These are phyloP conservation scores for Drosophila pseudoananassae DNA, from an alignment of 1,140 invertebrate species.

Conservation along the genomic window DNA sequence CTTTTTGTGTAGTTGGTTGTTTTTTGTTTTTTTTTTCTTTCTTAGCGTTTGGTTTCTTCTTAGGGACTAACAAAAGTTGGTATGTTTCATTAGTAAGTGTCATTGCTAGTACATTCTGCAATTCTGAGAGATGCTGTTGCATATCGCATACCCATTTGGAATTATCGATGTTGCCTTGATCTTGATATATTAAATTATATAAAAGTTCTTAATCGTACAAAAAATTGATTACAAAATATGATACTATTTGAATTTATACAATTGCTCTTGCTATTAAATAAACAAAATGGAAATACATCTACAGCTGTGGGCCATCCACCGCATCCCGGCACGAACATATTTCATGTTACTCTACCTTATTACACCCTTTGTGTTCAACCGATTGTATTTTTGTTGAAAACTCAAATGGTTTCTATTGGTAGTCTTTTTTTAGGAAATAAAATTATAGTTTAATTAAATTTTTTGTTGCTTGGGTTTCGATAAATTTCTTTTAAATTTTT, in stretches of 20 bases:
- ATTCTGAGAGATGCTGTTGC: slow-evolving; percentile 3
- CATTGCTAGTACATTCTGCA: slow-evolving; percentile 25
- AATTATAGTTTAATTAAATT: slow-evolving; percentile 60
- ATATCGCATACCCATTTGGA: slow-evolving; percentile 20
- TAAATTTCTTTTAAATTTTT: slow-evolving; percentile 1
- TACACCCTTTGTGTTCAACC: slow-evolving; percentile 10
- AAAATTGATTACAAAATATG: slow-evolving; percentile 69
- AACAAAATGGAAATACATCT: slow-evolving; percentile 51
- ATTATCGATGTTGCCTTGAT: slow-evolving; percentile 29
- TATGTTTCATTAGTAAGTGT: slow-evolving; percentile 34
- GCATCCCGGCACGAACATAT: slow-evolving; percentile 27
- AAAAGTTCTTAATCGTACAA: slow-evolving; percentile 60
- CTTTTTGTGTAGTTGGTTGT: slow-evolving; percentile 11
- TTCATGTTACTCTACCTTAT: slow-evolving; percentile 55
- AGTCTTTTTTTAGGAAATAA: slow-evolving; percentile 58
- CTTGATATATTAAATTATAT: slow-evolving; percentile 48
- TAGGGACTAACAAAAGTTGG: slow-evolving; percentile 68
- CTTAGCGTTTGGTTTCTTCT: slow-evolving; percentile 58
- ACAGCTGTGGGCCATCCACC: slow-evolving; percentile 22
- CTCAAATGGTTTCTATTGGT: slow-evolving; percentile 2
- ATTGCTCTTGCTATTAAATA: slow-evolving; percentile 25
- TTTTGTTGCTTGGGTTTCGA: slow-evolving; percentile 36
- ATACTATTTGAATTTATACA: slow-evolving; percentile 63
- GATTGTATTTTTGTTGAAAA: slow-evolving; percentile 33
- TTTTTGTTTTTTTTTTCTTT: slow-evolving; percentile 27